A percentile compares a stretch with the other conserved stretches of the same genome.
These are phyloP conservation scores for Julus scanicus DNA, from an alignment of 2,888 invertebrate species.

Conservation along the genomic window DNA sequence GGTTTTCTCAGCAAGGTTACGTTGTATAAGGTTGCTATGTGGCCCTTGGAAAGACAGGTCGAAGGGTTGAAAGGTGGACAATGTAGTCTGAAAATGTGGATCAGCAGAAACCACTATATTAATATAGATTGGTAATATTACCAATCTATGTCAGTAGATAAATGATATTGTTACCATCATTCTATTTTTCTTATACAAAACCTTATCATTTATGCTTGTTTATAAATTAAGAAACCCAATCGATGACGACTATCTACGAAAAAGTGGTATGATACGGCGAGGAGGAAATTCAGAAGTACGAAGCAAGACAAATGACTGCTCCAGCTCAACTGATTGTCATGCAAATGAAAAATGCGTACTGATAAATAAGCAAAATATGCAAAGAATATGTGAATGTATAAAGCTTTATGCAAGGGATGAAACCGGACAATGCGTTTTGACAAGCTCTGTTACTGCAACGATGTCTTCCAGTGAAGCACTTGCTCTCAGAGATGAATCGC, in stretches of 20 bases:
- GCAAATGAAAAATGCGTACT: conserved; percentile 78
- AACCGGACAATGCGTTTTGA: not conserved
- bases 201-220: not conserved
- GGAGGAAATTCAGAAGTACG: conserved; percentile 36
- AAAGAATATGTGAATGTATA: conserved; percentile 78
- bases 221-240: conserved; percentile 47
- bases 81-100: no score
- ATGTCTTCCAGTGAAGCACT: not conserved
- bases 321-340: conserved; percentile 69
- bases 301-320: not conserved
- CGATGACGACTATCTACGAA: conserved; percentile 4
- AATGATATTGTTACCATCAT: not conserved
- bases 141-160: no score
- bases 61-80: no score
- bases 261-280: conserved; percentile 47
- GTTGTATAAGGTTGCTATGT: no score
- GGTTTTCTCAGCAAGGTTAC: no score
- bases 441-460: not conserved
- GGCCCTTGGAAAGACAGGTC: no score
- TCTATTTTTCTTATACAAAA: not conserved
- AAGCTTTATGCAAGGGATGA: conserved; percentile 5
- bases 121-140: no score
- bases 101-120: no score
- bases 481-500: not conserved
- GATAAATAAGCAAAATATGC: conserved; percentile 70